These are phyloP conservation scores for Dascillus cervinus DNA, from an alignment of 2,888 invertebrate genomes.

Conservation along the genomic window DNA sequence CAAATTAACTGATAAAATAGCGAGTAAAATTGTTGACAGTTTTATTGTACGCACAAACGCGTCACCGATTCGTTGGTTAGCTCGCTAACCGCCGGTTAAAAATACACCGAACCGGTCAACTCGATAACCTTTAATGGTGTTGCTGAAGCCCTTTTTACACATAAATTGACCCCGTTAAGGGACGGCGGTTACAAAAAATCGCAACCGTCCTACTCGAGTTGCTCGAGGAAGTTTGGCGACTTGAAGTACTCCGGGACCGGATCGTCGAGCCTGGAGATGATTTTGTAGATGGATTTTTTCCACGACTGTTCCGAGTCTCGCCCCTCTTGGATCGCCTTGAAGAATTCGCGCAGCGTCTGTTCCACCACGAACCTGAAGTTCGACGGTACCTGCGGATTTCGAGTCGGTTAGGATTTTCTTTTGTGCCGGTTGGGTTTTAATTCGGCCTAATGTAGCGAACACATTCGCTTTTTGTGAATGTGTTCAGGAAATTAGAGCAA, in stretches of 20 bases:
- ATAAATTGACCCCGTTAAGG: slow-evolving; percentile 5
- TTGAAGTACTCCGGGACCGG: slow-evolving; percentile 99
- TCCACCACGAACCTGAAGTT: slow-evolving; percentile 97
- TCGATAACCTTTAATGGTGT: too few species aligned
- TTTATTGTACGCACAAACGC: slow-evolving; percentile 25
- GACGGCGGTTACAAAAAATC: slow-evolving; percentile 9
- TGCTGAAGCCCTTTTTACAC: slow-evolving; percentile 9
- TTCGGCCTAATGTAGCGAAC: too few species aligned
- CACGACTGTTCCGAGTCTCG: slow-evolving; percentile 98
- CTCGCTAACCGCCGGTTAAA: slow-evolving; percentile 13
- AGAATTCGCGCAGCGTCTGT: slow-evolving; percentile 97
- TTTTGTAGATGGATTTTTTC: slow-evolving; percentile 99
- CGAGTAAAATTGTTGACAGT: slow-evolving; percentile 39
- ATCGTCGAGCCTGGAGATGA: slow-evolving; percentile 98
- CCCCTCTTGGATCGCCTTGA: slow-evolving; percentile 93
- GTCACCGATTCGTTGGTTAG: slow-evolving; percentile 40
- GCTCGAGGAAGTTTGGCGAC: slow-evolving; percentile 98
- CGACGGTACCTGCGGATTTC: slow-evolving; percentile 86
- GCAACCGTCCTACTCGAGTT: slow-evolving; percentile 68
- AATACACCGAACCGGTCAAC: too few species aligned
- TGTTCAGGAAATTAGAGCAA: slow-evolving; percentile 36
- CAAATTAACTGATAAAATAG: slow-evolving; percentile 20
- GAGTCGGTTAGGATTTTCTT: too few species aligned
- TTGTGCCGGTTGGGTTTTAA: too few species aligned
- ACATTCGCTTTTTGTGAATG: neutral